Evolutionary conservation across 2,113 vertebrate species (phyloP).

Genomic region (Dromaius novaehollandiae): DNA sequence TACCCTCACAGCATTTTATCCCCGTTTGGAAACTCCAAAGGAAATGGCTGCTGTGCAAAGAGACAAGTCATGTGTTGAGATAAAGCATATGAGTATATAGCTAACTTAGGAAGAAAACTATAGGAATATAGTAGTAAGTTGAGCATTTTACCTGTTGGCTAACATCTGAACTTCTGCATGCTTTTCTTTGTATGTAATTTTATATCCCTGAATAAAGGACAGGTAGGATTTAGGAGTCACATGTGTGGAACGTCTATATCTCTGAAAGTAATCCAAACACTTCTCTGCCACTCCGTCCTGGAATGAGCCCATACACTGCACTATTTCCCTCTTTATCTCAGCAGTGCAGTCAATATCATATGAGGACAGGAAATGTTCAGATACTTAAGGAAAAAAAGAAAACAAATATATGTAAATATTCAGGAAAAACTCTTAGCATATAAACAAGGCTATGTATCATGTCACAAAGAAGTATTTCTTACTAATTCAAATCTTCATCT

Average conservation of each 20-base stretch:
- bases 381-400: constrained; percentile 79
- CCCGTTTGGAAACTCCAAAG: neutral
- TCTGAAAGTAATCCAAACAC: constrained; percentile 93
- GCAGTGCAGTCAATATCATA: constrained; percentile 87
- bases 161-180: constrained; percentile 85
- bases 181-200: constrained; percentile 90
- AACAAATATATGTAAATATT: neutral
- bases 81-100: rapidly evolving
- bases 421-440: neutral
- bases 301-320: constrained; percentile 97
- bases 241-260: constrained; percentile 90
- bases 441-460: neutral
- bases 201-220: constrained; percentile 94
- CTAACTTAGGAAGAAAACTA: neutral
- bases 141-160: constrained; percentile 82
- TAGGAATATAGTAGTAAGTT: neutral
- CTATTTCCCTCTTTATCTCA: constrained; percentile 85
- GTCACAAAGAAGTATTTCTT: neutral
- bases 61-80: neutral
- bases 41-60: neutral
- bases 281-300: constrained; percentile 95
- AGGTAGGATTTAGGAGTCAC: constrained; percentile 97
- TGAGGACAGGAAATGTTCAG: constrained; percentile 90
- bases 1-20: neutral
- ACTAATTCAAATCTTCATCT: neutral